Evolutionary conservation across 2,113 vertebrate genomes (phyloP).

Genomic region (Echinops telfairi): DNA sequence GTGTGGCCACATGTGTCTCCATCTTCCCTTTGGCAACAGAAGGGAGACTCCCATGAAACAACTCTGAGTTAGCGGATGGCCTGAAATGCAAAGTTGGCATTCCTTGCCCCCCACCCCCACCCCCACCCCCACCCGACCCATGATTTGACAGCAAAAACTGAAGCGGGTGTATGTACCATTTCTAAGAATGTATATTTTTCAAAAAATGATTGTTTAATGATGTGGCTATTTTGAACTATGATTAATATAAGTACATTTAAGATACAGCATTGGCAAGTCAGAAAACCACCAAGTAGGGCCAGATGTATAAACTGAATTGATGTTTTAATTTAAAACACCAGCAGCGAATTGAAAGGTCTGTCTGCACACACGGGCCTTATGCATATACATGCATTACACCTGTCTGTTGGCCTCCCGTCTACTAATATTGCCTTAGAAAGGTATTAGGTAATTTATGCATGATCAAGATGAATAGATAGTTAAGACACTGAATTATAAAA

Average conservation of each 20-base stretch:
- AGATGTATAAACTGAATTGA: constrained; percentile 79
- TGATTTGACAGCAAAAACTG: constrained; percentile 63
- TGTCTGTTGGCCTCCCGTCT: constrained; percentile 50
- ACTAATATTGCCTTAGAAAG: constrained; percentile 23
- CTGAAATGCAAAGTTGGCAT: constrained; percentile 11
- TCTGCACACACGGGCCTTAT: constrained; percentile 2
- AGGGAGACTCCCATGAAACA: constrained; percentile 74
- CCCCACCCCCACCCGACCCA: neutral
- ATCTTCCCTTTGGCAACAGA: constrained; percentile 79
- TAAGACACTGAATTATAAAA: constrained; percentile 2
- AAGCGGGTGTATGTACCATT: constrained; percentile 44
- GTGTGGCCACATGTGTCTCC: constrained; percentile 78
- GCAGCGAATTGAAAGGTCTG: constrained; percentile 64
- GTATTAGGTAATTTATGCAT: constrained; percentile 1
- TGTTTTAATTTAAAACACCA: constrained; percentile 77
- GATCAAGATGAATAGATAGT: constrained; percentile 32
- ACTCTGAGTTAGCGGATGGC: constrained; percentile 70
- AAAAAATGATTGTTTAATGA: constrained; percentile 77
- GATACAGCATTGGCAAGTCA: constrained; percentile 79
- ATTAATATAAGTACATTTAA: constrained; percentile 79
- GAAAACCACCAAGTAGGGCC: constrained; percentile 83
- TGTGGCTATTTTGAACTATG: constrained; percentile 82
- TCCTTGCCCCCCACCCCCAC: neutral
- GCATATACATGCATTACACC: neutral
- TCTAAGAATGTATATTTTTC: constrained; percentile 73